phyloP scores from a whole-genome alignment of 2,888 invertebrate genomes.

The Mesoligia furuncula region DNA sequence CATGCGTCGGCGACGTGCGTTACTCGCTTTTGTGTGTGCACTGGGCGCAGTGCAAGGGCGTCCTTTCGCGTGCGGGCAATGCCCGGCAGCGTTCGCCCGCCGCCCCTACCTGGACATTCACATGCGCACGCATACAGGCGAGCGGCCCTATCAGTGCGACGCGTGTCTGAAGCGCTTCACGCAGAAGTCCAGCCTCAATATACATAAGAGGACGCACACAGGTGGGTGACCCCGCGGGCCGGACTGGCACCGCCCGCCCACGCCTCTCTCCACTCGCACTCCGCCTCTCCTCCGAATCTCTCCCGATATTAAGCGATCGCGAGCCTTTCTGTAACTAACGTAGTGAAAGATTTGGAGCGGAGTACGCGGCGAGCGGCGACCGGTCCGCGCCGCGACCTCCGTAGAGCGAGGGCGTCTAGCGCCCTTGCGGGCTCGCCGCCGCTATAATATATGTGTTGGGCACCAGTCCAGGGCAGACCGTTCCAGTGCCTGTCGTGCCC shows the following conservation, averaged over 20 bases:
- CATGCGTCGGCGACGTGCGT: conserved; percentile 89
- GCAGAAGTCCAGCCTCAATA: conserved; percentile 95
- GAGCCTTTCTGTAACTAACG: conserved; percentile 39
- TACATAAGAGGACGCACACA: conserved; percentile 95
- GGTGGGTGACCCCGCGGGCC: conserved; percentile 90
- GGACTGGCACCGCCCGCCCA: conserved; percentile 86
- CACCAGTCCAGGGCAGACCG: conserved; percentile 91
- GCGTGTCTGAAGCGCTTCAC: conserved; percentile 94
- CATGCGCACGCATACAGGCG: conserved; percentile 91
- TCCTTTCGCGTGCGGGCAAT: conserved; percentile 86
- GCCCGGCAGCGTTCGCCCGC: conserved; percentile 88
- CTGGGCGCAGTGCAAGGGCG: conserved; percentile 90
- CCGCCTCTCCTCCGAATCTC: conserved; percentile 78
- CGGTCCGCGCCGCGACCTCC: conserved; percentile 87
- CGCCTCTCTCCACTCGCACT: conserved; percentile 76
- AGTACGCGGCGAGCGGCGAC: conserved; percentile 87
- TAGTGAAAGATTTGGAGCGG: conserved; percentile 81
- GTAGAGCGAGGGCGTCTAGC: conserved; percentile 87
- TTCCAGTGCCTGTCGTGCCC: conserved; percentile 91
- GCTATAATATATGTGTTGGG: conserved; percentile 90
- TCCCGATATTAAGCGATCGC: conserved; percentile 56
- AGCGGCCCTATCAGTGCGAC: conserved; percentile 92
- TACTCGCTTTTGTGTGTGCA: conserved; percentile 91
- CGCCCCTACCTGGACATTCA: conserved; percentile 89
- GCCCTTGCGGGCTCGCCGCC: conserved; percentile 85